Conservation (phyloP, 2,888 invertebrate genomes). For the Phoronis australis region DNA sequence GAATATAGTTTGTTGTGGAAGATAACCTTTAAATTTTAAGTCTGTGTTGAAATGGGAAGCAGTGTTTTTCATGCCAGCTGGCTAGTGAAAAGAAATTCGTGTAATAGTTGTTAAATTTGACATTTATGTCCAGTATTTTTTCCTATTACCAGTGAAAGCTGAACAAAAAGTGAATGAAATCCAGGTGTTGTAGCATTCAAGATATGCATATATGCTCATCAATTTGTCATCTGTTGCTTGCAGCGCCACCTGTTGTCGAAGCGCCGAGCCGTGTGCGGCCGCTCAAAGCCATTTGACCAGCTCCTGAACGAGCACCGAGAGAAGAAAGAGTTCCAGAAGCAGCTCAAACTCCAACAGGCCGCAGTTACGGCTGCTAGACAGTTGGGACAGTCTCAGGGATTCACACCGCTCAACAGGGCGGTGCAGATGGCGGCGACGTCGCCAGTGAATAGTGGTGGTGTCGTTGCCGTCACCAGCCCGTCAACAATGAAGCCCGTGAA, state of each 20-base stretch:
- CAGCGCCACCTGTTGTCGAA: slow-evolving; percentile 63
- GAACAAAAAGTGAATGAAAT: too few relatives aligned
- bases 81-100: too few relatives aligned
- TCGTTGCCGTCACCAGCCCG: too few relatives aligned
- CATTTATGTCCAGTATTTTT: background rate
- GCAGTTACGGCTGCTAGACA: slow-evolving; percentile 14
- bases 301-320: slow-evolving; percentile 69
- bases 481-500: too few relatives aligned
- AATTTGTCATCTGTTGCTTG: slow-evolving; percentile 8
- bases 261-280: slow-evolving; percentile 66
- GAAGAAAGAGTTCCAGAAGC: slow-evolving; percentile 58
- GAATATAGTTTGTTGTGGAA: too few relatives aligned
- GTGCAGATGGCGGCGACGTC: background rate
- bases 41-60: too few relatives aligned
- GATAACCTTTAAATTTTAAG: too few relatives aligned
- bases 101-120: background rate
- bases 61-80: background rate
- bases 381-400: background rate
- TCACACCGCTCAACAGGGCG: background rate
- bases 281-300: slow-evolving; percentile 70
- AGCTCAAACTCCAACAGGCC: slow-evolving; percentile 31
- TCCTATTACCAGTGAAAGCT: background rate
- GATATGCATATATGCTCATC: background rate
- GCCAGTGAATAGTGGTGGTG: too few relatives aligned
- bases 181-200: too few relatives aligned